Conservation (phyloP, 2,797 vertebrate species). For the Erpetoichthys calabaricus region DNA sequence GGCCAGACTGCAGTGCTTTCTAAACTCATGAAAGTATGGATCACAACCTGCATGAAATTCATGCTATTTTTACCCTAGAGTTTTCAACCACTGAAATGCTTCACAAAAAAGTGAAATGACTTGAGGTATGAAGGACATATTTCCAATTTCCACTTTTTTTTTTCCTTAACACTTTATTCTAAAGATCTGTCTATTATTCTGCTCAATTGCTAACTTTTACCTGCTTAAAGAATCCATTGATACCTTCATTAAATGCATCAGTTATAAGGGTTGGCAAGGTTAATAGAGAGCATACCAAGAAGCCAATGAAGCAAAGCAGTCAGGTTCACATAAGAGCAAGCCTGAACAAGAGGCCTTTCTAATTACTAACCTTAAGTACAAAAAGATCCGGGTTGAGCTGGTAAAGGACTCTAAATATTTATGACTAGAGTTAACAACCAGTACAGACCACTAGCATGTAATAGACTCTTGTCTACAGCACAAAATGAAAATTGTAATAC, state of each 20-base stretch:
- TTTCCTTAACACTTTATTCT: not conserved
- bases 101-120: too few relatives aligned
- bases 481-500: not conserved
- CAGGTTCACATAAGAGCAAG: constrained; percentile 73
- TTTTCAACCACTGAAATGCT: too few relatives aligned
- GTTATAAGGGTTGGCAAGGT: constrained; percentile 89
- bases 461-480: constrained; percentile 23
- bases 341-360: constrained; percentile 76
- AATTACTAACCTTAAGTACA: constrained; percentile 47
- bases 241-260: constrained; percentile 77
- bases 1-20: constrained; percentile 48
- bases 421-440: constrained; percentile 54
- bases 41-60: not conserved
- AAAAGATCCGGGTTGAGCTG: constrained; percentile 62
- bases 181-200: not conserved
- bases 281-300: constrained; percentile 88
- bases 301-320: constrained; percentile 80
- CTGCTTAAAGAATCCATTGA: constrained; percentile 74
- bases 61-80: too few relatives aligned
- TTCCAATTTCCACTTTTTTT: constrained; percentile 1
- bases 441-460: constrained; percentile 39
- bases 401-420: constrained; percentile 41
- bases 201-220: constrained; percentile 38
- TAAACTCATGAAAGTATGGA: constrained; percentile 20
- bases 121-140: not conserved